These are phyloP conservation scores for Euzetes globulus DNA, from an alignment of 2,888 invertebrate genomes.

Conservation along the genomic window DNA sequence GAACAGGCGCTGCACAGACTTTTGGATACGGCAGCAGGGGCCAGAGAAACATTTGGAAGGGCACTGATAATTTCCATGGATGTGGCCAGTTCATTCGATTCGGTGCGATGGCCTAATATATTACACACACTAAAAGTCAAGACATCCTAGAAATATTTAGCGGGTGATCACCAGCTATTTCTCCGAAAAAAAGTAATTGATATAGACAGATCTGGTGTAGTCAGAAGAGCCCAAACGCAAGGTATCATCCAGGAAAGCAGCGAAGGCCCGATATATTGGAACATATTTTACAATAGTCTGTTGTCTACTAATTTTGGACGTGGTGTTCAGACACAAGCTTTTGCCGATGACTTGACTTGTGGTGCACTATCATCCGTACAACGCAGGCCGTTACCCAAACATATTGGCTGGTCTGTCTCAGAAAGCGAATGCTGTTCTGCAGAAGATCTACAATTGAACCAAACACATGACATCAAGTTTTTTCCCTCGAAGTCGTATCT, in stretches of 20 bases:
- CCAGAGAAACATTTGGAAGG: not conserved
- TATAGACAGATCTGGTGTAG: not conserved
- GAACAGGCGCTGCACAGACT: not conserved
- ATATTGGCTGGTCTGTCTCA: too few relatives aligned
- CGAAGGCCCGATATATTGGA: constrained; percentile 17
- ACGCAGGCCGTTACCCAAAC: too few relatives aligned
- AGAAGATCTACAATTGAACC: not conserved
- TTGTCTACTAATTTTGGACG: not conserved
- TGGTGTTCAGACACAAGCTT: not conserved
- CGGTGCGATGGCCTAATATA: not conserved
- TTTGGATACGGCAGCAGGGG: not conserved
- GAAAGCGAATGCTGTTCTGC: too few relatives aligned
- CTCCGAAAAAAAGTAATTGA: not conserved
- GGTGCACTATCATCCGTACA: not conserved
- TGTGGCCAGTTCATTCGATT: not conserved
- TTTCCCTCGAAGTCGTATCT: not conserved
- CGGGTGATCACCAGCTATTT: not conserved
- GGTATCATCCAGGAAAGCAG: constrained; percentile 1
- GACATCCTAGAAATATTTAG: not conserved
- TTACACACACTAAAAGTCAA: not conserved
- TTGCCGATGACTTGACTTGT: not conserved
- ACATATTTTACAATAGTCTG: constrained; percentile 10
- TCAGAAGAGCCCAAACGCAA: not conserved
- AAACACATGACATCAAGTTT: not conserved
- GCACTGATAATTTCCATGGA: not conserved